Conservation (phyloP, 2,113 vertebrate genomes). For the Cromileptes altivelis region DNA sequence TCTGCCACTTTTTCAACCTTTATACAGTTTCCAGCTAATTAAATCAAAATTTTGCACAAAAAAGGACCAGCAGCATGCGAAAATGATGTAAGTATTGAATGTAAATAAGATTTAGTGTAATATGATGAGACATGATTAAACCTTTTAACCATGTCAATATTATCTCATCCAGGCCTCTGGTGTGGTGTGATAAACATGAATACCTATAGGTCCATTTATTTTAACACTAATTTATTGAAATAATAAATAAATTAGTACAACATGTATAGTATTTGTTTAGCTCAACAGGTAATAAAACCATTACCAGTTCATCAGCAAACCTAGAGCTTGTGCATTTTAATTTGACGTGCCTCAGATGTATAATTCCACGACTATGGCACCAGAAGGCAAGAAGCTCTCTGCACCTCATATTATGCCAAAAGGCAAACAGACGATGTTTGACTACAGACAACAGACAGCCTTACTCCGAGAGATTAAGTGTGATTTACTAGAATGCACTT, state of each 20-base stretch:
- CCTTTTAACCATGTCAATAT: background rate
- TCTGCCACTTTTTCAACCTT: constrained; percentile 5
- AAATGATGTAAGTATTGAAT: constrained; percentile 33
- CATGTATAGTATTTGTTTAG: background rate
- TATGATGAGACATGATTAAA: background rate
- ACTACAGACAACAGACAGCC: background rate
- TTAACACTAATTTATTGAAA: background rate
- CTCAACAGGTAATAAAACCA: background rate
- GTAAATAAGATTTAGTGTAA: background rate
- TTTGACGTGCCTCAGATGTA: background rate
- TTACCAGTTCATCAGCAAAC: background rate
- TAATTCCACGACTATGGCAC: background rate
- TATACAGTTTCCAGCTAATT: background rate
- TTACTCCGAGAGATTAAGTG: background rate
- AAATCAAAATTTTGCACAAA: background rate
- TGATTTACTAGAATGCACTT: constrained; percentile 1
- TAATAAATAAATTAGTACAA: background rate
- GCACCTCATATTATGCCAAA: background rate
- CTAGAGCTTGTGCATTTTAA: background rate
- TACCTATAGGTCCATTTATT: background rate
- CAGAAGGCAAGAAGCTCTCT: background rate
- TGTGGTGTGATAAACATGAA: background rate
- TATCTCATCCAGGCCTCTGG: background rate
- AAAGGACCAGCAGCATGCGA: background rate
- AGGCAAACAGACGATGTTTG: background rate